Evolutionary conservation across 2,888 invertebrate species (phyloP).

Genomic region (Bibio marci): DNA sequence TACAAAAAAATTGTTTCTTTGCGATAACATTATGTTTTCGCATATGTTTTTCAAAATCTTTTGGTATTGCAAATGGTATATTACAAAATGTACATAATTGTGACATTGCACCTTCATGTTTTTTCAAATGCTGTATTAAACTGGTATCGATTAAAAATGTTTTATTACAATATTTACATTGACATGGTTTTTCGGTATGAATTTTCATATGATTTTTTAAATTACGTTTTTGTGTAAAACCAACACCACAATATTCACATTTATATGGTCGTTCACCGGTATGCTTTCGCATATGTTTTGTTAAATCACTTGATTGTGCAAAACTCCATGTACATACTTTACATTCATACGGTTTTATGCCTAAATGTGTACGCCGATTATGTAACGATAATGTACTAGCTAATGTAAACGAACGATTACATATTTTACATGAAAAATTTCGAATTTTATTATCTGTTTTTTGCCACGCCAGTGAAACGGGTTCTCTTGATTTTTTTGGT

Average conservation of each 20-base stretch:
- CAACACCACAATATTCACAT: slow-evolving; percentile 3
- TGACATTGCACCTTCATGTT: slow-evolving; percentile 4
- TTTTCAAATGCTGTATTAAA: slow-evolving; percentile 6
- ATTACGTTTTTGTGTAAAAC: slow-evolving; percentile 4
- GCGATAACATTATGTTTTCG: slow-evolving; percentile 1
- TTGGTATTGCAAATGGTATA: slow-evolving; percentile 4
- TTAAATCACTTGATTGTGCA: slow-evolving; percentile 6
- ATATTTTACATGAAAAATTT: slow-evolving; percentile 5
- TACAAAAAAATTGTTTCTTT: background rate
- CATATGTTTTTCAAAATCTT: slow-evolving; percentile 4
- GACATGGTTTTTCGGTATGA: slow-evolving; percentile 4
- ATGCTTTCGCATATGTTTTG: slow-evolving; percentile 5
- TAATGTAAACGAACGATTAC: slow-evolving; percentile 7
- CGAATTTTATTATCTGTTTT: slow-evolving; percentile 5
- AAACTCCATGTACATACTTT: slow-evolving; percentile 1
- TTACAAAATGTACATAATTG: slow-evolving; percentile 2
- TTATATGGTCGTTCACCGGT: slow-evolving; percentile 3
- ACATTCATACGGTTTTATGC: slow-evolving; percentile 6
- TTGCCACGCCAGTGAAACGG: slow-evolving; percentile 6
- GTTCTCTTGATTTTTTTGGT: background rate
- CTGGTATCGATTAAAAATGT: slow-evolving; percentile 2
- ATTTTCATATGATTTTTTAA: slow-evolving; percentile 6
- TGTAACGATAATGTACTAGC: slow-evolving; percentile 5
- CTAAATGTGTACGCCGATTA: slow-evolving; percentile 4
- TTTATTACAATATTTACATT: slow-evolving; percentile 6